phyloP scores from a whole-genome alignment of 2,888 invertebrate species.

The Ichneumoninae sp. region DNA sequence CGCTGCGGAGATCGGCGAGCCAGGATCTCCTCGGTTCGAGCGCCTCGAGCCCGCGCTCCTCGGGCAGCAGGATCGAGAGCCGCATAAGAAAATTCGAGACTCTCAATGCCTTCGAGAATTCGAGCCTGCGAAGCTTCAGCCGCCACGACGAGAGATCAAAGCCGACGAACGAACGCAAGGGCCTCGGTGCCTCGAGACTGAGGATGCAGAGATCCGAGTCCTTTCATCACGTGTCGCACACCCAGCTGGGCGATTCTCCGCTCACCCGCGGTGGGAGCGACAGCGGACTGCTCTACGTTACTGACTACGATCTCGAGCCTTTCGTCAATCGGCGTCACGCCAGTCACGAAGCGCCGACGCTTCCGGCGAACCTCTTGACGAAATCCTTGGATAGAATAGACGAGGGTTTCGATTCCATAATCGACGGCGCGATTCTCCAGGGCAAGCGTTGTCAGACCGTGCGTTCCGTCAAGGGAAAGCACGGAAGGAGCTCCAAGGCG shows the following conservation, averaged over 20 bases:
- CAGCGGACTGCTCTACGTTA: conserved; percentile 82
- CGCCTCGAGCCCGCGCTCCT: conserved; percentile 74
- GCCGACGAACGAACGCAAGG: conserved; percentile 61
- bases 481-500: conserved; percentile 58
- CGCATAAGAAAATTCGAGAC: conserved; percentile 82
- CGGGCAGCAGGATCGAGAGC: conserved; percentile 76
- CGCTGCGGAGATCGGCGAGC: conserved; percentile 78
- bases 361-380: conserved; percentile 84
- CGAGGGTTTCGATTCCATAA: conserved; percentile 89
- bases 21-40: conserved; percentile 79
- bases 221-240: conserved; percentile 79
- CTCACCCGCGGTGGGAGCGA: conserved; percentile 82
- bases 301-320: conserved; percentile 79
- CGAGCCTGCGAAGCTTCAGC: conserved; percentile 74
- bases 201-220: conserved; percentile 81
- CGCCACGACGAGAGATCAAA: conserved; percentile 57
- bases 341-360: conserved; percentile 67
- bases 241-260: conserved; percentile 69
- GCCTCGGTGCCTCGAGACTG: conserved; percentile 47
- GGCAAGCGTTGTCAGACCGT: conserved; percentile 42
- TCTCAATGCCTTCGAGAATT: conserved; percentile 80
- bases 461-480: conserved; percentile 36
- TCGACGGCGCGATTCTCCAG: conserved; percentile 82
- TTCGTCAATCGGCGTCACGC: conserved; percentile 66
- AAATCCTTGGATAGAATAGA: conserved; percentile 93